Evolutionary conservation across 2,888 invertebrate species (phyloP).

Genomic region (Schizaphis graminum): DNA sequence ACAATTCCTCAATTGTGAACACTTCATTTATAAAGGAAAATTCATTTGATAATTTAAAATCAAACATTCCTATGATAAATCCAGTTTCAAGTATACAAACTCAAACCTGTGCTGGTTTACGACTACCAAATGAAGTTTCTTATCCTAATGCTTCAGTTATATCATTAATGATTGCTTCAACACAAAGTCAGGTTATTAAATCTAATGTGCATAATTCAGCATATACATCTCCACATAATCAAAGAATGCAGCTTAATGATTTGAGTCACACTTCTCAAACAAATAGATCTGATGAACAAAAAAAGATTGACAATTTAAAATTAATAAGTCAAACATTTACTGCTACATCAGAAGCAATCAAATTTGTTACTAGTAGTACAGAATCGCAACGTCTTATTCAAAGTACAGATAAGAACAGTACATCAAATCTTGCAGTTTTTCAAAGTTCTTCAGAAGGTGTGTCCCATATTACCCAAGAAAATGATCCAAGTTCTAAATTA

Average conservation of each 20-base stretch:
- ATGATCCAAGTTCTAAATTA: neutral
- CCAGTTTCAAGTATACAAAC: constrained; percentile 56
- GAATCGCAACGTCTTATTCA: constrained; percentile 57
- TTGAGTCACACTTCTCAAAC: constrained; percentile 16
- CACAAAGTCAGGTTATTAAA: constrained; percentile 59
- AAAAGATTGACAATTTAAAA: constrained; percentile 55
- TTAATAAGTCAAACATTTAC: constrained; percentile 58
- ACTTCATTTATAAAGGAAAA: constrained; percentile 46
- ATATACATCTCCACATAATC: constrained; percentile 37
- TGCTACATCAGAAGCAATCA: constrained; percentile 60
- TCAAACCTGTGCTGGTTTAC: constrained; percentile 48
- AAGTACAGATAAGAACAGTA: constrained; percentile 32
- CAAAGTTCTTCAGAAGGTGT: constrained; percentile 36
- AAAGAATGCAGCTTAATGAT: constrained; percentile 24
- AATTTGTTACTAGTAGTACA: constrained; percentile 60
- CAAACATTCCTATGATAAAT: constrained; percentile 34
- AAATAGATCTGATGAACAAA: constrained; percentile 54
- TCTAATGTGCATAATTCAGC: constrained; percentile 31
- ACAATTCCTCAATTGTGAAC: neutral
- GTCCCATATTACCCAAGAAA: constrained; percentile 28
- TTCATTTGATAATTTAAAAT: constrained; percentile 33
- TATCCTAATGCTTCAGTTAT: constrained; percentile 49
- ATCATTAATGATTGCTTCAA: constrained; percentile 53
- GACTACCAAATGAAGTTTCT: constrained; percentile 13
- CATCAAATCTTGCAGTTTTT: constrained; percentile 35